Evolutionary conservation across 2,797 vertebrate species (phyloP).

Genomic region (Octomys mimax): DNA sequence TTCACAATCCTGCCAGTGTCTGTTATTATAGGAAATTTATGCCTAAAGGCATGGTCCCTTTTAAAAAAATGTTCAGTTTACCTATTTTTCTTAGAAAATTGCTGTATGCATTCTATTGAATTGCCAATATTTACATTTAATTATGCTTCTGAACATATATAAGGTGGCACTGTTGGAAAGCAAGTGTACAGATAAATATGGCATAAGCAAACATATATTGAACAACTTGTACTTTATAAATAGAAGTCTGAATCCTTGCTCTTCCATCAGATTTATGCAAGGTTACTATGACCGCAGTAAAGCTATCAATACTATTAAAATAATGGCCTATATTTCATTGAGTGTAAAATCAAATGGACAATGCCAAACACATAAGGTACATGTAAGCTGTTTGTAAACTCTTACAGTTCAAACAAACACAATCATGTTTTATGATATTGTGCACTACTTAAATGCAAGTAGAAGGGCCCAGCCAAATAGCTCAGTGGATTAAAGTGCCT

Average conservation of each 20-base stretch:
- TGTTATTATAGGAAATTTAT: background rate
- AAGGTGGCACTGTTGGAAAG: background rate
- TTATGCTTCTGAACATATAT: background rate
- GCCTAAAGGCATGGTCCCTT: background rate
- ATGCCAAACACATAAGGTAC: background rate
- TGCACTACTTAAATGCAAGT: constrained; percentile 42
- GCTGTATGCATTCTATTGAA: background rate
- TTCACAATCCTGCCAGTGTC: constrained; percentile 16
- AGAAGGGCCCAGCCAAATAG: background rate
- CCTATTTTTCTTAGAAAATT: background rate
- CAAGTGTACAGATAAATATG: background rate
- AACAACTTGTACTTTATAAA: background rate
- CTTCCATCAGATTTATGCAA: background rate
- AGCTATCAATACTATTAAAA: background rate
- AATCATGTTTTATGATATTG: background rate
- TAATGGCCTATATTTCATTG: background rate
- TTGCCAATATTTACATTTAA: background rate
- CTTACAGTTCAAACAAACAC: constrained; percentile 35
- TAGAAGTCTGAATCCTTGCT: background rate
- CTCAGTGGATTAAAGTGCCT: no score
- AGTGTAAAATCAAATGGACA: background rate
- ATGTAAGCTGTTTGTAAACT: constrained; percentile 31
- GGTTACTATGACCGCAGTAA: background rate
- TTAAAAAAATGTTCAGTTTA: background rate
- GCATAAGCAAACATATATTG: background rate